Evolutionary conservation across 2,888 invertebrate genomes (phyloP).

Genomic region (Drosophila planitibia): DNA sequence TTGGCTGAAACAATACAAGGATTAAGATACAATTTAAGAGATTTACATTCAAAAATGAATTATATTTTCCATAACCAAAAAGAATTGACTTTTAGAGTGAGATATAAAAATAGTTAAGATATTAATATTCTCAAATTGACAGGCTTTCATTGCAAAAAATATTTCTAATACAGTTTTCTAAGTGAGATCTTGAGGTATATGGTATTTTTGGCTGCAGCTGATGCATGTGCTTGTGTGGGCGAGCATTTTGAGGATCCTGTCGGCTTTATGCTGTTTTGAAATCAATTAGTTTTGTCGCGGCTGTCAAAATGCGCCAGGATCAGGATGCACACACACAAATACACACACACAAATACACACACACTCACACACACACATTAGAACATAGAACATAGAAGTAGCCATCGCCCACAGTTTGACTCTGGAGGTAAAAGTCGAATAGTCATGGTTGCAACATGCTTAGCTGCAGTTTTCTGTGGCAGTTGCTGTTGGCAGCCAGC

Average conservation of each 20-base stretch:
- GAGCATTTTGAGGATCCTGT: conserved; percentile 55
- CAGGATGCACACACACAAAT: conserved; percentile 21
- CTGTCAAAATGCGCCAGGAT: conserved; percentile 82
- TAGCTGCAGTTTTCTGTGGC: conserved; percentile 28
- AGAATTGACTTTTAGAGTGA: background rate
- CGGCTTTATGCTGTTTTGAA: conserved; percentile 83
- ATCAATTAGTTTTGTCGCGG: conserved; percentile 86
- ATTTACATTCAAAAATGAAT: background rate
- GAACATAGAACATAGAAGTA: conserved; percentile 6
- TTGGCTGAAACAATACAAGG: background rate
- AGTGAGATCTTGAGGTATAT: background rate
- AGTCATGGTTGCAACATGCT: conserved; percentile 49
- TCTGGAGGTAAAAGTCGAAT: conserved; percentile 43
- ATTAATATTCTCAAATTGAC: background rate
- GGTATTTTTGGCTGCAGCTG: conserved; percentile 10
- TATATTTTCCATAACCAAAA: background rate
- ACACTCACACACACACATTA: background rate
- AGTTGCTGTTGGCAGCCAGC: conserved; percentile 21
- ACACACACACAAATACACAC: background rate
- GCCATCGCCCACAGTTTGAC: conserved; percentile 9
- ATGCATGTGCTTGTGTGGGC: conserved; percentile 53
- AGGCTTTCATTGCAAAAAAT: background rate
- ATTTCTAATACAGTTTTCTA: background rate
- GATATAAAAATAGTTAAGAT: background rate
- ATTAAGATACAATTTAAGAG: background rate